Percentiles rank a stretch among this genome's conserved stretches.
Evolutionary conservation across 2,113 vertebrate genomes (phyloP).

Genomic region (Cyphomyrus plagiostoma): DNA sequence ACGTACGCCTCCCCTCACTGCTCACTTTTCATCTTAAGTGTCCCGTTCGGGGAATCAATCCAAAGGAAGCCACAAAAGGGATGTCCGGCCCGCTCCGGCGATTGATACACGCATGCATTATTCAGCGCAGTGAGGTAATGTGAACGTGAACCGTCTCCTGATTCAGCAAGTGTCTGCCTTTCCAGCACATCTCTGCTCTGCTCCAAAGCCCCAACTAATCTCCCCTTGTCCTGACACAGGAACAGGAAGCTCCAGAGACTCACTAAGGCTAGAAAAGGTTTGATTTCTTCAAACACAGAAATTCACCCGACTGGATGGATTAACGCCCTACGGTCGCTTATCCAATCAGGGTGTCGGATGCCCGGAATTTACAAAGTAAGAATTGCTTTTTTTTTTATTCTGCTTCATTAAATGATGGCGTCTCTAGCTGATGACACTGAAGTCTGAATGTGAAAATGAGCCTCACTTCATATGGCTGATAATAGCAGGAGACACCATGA

Average conservation of each 20-base stretch:
- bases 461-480: not conserved
- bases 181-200: not conserved
- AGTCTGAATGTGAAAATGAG: not conserved
- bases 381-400: not conserved
- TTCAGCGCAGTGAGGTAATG: not conserved
- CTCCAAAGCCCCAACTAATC: not conserved
- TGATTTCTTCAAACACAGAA: not conserved
- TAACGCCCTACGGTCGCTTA: not conserved
- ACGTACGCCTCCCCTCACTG: not conserved
- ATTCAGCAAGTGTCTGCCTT: not conserved
- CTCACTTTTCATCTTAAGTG: not conserved
- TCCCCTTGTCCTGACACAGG: not conserved
- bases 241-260: not conserved
- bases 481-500: not conserved
- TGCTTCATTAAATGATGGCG: not conserved
- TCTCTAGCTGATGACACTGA: not conserved
- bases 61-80: not conserved
- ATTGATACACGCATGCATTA: slow-evolving; percentile 9
- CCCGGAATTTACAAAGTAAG: not conserved
- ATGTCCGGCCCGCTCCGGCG: not conserved
- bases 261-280: not conserved
- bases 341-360: not conserved
- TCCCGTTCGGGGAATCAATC: not conserved
- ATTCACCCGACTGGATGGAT: not conserved
- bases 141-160: not conserved